Evolutionary conservation across 2,113 vertebrate genomes (phyloP), one percentile per base, ranked within the genome.

Genomic region (Thalassarche chlororhynchos): DNA sequence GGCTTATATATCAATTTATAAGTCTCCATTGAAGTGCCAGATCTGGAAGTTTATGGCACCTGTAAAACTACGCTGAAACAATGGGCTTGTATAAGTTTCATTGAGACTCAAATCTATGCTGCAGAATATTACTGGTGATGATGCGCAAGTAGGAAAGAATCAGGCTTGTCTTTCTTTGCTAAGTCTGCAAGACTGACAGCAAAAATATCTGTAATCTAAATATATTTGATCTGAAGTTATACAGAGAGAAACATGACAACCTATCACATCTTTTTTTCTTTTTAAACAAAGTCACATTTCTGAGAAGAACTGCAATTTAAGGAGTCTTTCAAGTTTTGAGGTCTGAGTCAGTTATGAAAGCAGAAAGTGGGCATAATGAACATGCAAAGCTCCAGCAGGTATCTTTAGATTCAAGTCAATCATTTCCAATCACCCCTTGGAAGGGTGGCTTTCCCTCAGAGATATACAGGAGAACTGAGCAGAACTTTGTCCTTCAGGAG

Each of bases 161-260:
- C 28, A 87, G 74, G 74, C 47, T 82, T 92, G 32, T 82, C 96
- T 95, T 87, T 96, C 93, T 91, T 80, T 70, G 49, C 89, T 46
- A 89, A 91, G 89, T 93, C 91, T 96, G 77, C 89, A 74, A 89
- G 23, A 81, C 16, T 96, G 93, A 85, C 84, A 94, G 94, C 89
- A 94, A 94, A 96, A 97, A 91, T 91, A 95, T 79, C 96, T 93
- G 58, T 86, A 96, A 96, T 89, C 91, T 93, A 96, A 97, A 96
- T 96, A 96, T 95, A 97, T 91, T 97, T 97, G 93, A 97, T 97
- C 97, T 91, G 84, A 93, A 96, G 62, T 69, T 91, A 88, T 36
- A 89, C 4, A 90, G 91, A 89, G 70, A 96, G 94, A 96, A 96
- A 94, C 87, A 97, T 96, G 91, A 96, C 95, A 96, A 94, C 91